Evolutionary conservation across 92 coral and sea anemone genomes (phyloP).

Genomic region (Siderastrea siderea): DNA sequence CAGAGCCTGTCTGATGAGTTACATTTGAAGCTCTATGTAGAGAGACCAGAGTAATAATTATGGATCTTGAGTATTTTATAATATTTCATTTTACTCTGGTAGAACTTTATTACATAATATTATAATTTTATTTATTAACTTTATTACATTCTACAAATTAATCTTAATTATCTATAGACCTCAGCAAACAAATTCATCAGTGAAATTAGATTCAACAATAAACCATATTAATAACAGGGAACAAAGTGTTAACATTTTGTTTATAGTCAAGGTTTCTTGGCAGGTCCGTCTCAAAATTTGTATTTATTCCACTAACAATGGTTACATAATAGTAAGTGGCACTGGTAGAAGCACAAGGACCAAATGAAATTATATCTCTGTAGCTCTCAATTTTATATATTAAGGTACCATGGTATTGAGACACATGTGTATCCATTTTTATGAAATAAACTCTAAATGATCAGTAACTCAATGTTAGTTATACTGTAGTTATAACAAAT

Average conservation of each 20-base stretch:
- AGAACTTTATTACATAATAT: slow-evolving; percentile 6
- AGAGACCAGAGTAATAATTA: no score
- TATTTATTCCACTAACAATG: slow-evolving; percentile 12
- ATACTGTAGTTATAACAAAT: not conserved
- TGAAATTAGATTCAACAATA: slow-evolving; percentile 13
- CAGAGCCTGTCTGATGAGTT: not conserved
- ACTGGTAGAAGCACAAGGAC: not conserved
- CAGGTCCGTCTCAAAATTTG: slow-evolving; percentile 15
- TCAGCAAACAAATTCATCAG: slow-evolving; percentile 22
- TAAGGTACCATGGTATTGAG: not conserved
- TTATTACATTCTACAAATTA: slow-evolving; percentile 14
- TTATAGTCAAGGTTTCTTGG: slow-evolving; percentile 10
- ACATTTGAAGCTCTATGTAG: not conserved
- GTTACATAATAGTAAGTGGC: slow-evolving; percentile 16
- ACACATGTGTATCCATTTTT: slow-evolving; percentile 7
- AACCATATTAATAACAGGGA: slow-evolving; percentile 6
- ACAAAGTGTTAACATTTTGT: slow-evolving; percentile 16
- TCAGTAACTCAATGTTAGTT: slow-evolving; percentile 1
- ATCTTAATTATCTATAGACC: slow-evolving; percentile 7
- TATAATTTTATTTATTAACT: slow-evolving; percentile 5
- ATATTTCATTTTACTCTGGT: not conserved
- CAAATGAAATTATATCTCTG: slow-evolving; percentile 9
- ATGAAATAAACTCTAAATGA: not conserved
- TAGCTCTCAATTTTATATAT: slow-evolving; percentile 3
- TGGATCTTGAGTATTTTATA: no score